These are phyloP conservation scores for Phyllostomus discolor DNA, from an alignment of 2,113 vertebrate species.

Conservation along the genomic window DNA sequence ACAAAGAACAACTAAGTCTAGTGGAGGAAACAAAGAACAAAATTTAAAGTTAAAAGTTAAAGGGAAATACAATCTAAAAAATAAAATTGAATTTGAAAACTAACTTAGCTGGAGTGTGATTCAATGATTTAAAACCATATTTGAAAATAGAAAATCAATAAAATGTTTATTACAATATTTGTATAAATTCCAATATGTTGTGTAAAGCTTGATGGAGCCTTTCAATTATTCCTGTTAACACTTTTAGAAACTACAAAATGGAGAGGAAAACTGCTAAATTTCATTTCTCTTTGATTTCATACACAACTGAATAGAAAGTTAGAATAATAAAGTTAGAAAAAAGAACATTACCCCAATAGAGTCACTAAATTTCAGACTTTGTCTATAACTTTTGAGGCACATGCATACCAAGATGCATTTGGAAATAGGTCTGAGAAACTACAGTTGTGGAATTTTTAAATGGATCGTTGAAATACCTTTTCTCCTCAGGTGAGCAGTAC, in stretches of 20 bases:
- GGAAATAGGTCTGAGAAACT: neutral
- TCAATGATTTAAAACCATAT: neutral
- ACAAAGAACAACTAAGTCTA: neutral
- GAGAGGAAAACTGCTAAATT: neutral
- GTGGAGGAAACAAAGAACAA: neutral
- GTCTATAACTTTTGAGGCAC: neutral
- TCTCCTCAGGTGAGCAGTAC: neutral
- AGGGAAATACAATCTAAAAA: neutral
- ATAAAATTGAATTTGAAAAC: neutral
- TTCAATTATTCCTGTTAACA: slow-evolving; percentile 5
- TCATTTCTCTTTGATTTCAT: neutral
- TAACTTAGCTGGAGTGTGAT: neutral
- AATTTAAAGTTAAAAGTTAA: neutral
- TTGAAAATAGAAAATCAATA: neutral
- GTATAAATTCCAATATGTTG: neutral
- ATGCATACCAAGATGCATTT: neutral
- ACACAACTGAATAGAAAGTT: neutral
- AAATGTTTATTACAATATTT: neutral
- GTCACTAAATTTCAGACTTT: neutral
- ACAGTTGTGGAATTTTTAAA: neutral
- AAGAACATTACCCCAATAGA: neutral
- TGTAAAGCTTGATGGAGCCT: neutral
- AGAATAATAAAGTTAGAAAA: neutral
- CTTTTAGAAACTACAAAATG: neutral
- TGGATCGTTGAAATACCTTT: neutral